phyloP scores from a whole-genome alignment of 2,888 invertebrate genomes.

The Corythucha ciliata region DNA sequence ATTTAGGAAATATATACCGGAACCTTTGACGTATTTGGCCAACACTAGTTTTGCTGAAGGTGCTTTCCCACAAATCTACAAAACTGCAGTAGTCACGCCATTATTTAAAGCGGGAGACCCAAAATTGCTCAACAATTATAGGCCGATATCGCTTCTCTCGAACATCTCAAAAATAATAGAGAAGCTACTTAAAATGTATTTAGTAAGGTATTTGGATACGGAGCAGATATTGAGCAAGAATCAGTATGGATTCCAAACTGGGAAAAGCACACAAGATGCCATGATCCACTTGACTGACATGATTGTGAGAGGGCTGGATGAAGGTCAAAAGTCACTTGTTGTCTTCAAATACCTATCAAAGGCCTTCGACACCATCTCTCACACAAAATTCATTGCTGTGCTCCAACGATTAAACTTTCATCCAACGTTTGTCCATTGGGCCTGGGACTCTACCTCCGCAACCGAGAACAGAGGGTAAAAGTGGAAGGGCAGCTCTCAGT shows the following conservation, averaged over 20 bases:
- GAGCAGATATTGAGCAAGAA: neutral
- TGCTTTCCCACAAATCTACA: slow-evolving; percentile 9
- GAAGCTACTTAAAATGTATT: slow-evolving; percentile 6
- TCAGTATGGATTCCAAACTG: slow-evolving; percentile 13
- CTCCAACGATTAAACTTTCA: neutral
- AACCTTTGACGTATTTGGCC: slow-evolving; percentile 6
- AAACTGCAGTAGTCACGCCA: slow-evolving; percentile 6
- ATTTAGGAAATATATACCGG: slow-evolving; percentile 1
- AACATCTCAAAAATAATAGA: slow-evolving; percentile 16
- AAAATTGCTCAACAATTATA: slow-evolving; percentile 5
- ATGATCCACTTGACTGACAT: neutral
- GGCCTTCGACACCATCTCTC: slow-evolving; percentile 10
- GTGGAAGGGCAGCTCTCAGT: neutral
- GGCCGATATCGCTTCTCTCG: slow-evolving; percentile 13
- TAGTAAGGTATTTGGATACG: slow-evolving; percentile 8
- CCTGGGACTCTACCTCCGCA: neutral
- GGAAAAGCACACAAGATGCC: slow-evolving; percentile 9
- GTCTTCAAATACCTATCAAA: slow-evolving; percentile 14
- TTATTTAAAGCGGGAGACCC: slow-evolving; percentile 5
- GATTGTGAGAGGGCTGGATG: neutral
- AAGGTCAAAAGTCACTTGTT: slow-evolving; percentile 10
- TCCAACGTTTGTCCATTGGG: neutral
- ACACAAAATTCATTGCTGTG: slow-evolving; percentile 1
- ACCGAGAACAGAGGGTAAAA: slow-evolving; percentile 1
- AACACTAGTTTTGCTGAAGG: slow-evolving; percentile 6